Evolutionary conservation across 2,113 vertebrate species (phyloP), one percentile per base, ranked within the genome.

Genomic region (Hiodon tergisus): DNA sequence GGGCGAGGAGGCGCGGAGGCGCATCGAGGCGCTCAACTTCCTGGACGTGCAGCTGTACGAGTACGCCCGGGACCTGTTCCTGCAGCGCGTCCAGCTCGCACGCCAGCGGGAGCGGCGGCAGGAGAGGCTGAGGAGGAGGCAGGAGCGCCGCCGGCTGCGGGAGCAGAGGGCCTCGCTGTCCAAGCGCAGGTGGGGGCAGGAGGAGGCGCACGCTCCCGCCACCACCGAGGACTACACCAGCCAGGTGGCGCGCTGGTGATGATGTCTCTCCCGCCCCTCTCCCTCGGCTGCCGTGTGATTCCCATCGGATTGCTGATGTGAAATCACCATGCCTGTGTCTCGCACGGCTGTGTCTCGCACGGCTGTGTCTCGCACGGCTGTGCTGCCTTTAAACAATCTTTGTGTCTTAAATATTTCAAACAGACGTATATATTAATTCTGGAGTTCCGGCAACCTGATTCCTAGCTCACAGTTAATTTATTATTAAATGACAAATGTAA

Each of bases 211-310:
- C 63, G 79, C 81, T 69, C 76, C 80, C 52, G 55, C 91, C 1
- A 91, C 96, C 81, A 98, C 97, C 2, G 96, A 99, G 88, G 95
- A 99, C 90, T 99, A 99, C 82, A 93, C 94, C 0, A 98, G 96
- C 85, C 96, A 98, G 80, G 95, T 99, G 8, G 94, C 92, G 71
- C 92, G 92, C 75, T 99, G 97, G 97, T 99, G 93, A 98, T 78
- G 63, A 60, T 10, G 3, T 72, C 31, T 52, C 6, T 46, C 61
- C 6, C 8, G 11, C 50, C 10, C 50, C 51, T 65, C 8, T 65
- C 72, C 17, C 46, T 67, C 47, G 67, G 48, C 13, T 55, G 4
- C 53, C 59, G 61, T 77, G 69, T 60, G 13, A 72, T 51, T 51
- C 54, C 59, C 52, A 50, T 61, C 66, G 16, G 14, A 59, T 31